Conservation (phyloP, 2,113 vertebrate genomes). For the Eidolon helvum region DNA sequence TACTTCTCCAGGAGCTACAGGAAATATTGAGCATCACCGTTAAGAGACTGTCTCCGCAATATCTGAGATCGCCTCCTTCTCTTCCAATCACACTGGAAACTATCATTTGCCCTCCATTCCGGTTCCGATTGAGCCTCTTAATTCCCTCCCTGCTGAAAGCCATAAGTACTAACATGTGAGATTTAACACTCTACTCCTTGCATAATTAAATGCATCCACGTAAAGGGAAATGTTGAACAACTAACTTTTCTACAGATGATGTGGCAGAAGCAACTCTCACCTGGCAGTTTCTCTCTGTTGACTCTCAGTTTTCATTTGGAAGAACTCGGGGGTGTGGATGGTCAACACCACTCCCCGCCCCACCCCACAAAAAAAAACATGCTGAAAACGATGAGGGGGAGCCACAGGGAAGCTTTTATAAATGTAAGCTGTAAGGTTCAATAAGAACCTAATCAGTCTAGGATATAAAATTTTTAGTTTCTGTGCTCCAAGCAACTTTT, state of each 20-base stretch:
- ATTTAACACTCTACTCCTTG: neutral
- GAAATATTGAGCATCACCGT: accelerated
- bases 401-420: neutral
- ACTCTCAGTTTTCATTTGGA: neutral
- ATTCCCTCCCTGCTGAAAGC: neutral
- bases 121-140: neutral
- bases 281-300: neutral
- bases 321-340: neutral
- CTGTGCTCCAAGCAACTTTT: neutral
- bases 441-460: neutral
- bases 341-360: neutral
- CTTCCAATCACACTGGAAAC: neutral
- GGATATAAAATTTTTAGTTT: neutral
- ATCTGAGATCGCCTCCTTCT: accelerated
- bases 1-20: accelerated
- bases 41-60: accelerated
- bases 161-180: neutral
- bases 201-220: neutral
- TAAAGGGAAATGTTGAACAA: neutral
- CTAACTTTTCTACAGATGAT: neutral
- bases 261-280: neutral
- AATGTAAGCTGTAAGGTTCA: neutral
- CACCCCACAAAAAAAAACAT: neutral
- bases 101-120: neutral
- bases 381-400: neutral